Percentiles rank a stretch among this genome's conserved stretches.
phyloP scores from a whole-genome alignment of 2,888 invertebrate genomes.

The Phania funesta region DNA sequence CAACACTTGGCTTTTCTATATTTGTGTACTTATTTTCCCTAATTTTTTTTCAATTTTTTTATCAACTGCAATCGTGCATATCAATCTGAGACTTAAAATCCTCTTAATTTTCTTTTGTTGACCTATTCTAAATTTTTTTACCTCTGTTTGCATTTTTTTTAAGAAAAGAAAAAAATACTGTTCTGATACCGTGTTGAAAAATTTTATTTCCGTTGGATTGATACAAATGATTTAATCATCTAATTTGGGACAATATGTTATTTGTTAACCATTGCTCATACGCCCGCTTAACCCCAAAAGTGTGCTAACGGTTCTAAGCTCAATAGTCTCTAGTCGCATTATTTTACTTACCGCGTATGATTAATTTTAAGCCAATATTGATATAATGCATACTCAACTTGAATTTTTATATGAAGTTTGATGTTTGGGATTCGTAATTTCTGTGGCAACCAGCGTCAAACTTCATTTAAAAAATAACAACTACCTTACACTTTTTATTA shows the following conservation, averaged over 20 bases:
- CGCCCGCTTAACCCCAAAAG: too few species aligned
- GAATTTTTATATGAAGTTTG: too few species aligned
- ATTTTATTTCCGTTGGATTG: conserved; percentile 62
- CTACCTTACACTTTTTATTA: too few species aligned
- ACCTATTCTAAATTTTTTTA: conserved; percentile 25
- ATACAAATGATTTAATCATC: conserved; percentile 56
- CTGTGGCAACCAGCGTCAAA: too few species aligned
- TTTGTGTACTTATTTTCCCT: conserved; percentile 15
- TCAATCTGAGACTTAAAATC: conserved; percentile 61
- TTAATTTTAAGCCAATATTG: too few species aligned
- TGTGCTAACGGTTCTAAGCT: too few species aligned
- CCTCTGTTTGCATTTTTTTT: neutral
- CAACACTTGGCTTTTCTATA: conserved; percentile 37
- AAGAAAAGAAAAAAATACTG: conserved; percentile 16
- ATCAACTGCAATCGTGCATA: conserved; percentile 62
- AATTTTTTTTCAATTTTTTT: conserved; percentile 15
- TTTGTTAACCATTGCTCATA: too few species aligned
- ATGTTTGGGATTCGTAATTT: too few species aligned
- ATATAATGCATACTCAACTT: too few species aligned
- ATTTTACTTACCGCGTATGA: too few species aligned
- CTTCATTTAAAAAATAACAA: too few species aligned
- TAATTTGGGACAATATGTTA: conserved; percentile 26
- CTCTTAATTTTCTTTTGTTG: conserved; percentile 63
- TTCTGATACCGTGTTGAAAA: conserved; percentile 16
- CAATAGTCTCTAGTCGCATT: too few species aligned